phyloP scores from a whole-genome alignment of 2,888 invertebrate species.

The Dromius quadrimaculatus region DNA sequence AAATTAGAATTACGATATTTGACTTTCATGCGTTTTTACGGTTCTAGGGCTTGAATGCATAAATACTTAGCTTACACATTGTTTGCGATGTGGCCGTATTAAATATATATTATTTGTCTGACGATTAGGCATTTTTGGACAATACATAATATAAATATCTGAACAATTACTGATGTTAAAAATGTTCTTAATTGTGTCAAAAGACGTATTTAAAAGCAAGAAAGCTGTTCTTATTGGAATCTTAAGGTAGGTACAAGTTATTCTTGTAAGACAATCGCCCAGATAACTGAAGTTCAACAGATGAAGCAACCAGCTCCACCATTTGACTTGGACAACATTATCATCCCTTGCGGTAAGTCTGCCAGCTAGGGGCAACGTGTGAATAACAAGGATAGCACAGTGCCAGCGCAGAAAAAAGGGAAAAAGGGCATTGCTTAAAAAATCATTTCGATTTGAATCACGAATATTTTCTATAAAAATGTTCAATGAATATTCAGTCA shows the following conservation, averaged over 20 bases:
- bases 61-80: too few relatives aligned
- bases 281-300: background rate
- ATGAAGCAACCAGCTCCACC: constrained; percentile 16
- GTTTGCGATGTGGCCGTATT: too few relatives aligned
- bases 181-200: constrained; percentile 1
- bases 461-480: constrained; percentile 11
- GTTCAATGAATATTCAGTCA: constrained; percentile 15
- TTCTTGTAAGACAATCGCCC: constrained; percentile 17
- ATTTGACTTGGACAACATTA: constrained; percentile 21
- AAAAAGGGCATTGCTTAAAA: background rate
- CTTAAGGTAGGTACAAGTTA: too few relatives aligned
- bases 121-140: too few relatives aligned
- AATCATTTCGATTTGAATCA: background rate
- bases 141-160: too few relatives aligned
- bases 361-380: constrained; percentile 39
- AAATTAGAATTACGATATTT: too few relatives aligned
- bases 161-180: background rate
- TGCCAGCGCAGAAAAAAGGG: constrained; percentile 1
- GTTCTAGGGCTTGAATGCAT: too few relatives aligned
- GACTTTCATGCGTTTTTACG: too few relatives aligned
- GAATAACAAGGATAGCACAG: constrained; percentile 37
- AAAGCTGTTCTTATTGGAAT: too few relatives aligned
- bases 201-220: constrained; percentile 5
- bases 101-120: too few relatives aligned
- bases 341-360: constrained; percentile 43